Base-by-base conservation (phyloP, 2,888 invertebrate species). In the Apamea anceps region DNA sequence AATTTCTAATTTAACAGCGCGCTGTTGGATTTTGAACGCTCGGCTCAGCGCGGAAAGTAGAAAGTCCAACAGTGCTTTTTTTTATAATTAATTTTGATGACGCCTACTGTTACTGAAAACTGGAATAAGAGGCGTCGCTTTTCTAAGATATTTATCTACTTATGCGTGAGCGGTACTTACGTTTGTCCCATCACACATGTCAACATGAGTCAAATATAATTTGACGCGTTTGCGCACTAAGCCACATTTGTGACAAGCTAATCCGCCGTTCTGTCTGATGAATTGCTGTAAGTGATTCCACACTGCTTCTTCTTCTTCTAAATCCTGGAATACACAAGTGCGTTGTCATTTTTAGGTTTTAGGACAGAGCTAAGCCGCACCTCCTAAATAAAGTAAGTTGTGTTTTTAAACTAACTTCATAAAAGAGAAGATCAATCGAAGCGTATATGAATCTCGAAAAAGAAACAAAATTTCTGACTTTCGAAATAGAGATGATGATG, bases 191-290 rank as follows among this genome's bases (percentile, higher is more conserved):
- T 85, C 88, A 63, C 86, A 86, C 28, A 15, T 60, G 72, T 86
- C 79, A 15, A 86, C 28, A 63, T 86, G 86, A 32, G 42, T 45
- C 51, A 90, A 77, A 82, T 87, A 91, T 79, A 87, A 5, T 79
- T 86, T 87, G 51, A 81, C 87, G 15, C 88, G 86, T 79, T 71
- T 87, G 18, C 87, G 85, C 32, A 75, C 84, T 5, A 85, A 32
- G 8, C 90, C 90, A 66, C 93, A 93, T 79, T 92, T 91, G 13
- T 86, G 79, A 81, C 93, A 93, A 42, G 75, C 84, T 42, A 93
- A 82, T 13, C 88, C 85, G 2, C 88, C 90, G 37, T 76, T 32
- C 37, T 84, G 75, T 62, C 88, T 90, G 25, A 88, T 83, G 18
- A 93, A 86, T 32, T 87, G 84, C 62, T 87, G 82, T 72, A 94